Conservation (phyloP, 2,888 invertebrate genomes). For the Dilophus febrilis region DNA sequence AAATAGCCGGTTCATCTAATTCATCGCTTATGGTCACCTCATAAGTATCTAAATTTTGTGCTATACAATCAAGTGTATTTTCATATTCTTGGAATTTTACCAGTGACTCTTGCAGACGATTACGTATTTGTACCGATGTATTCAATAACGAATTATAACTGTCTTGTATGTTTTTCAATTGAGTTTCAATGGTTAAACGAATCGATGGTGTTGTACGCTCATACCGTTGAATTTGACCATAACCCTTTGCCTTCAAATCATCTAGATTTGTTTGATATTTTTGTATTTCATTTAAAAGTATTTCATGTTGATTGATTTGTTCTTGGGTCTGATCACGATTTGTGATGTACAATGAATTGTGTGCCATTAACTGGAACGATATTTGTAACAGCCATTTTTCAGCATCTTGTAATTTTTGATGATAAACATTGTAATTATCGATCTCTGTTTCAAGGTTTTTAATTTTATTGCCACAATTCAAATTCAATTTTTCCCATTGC, state of each 20-base stretch:
- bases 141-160: constrained; percentile 80
- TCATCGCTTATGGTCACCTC: constrained; percentile 60
- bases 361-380: constrained; percentile 90
- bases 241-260: constrained; percentile 66
- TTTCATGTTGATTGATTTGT: constrained; percentile 76
- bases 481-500: constrained; percentile 50
- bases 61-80: constrained; percentile 70
- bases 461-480: constrained; percentile 44
- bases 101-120: constrained; percentile 69
- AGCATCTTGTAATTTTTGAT: constrained; percentile 77
- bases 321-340: constrained; percentile 82
- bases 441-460: constrained; percentile 63
- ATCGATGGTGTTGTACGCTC: constrained; percentile 52
- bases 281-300: constrained; percentile 57
- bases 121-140: constrained; percentile 81
- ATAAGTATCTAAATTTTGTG: constrained; percentile 61
- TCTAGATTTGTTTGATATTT: constrained; percentile 68
- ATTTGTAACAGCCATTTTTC: constrained; percentile 92
- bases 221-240: constrained; percentile 68
- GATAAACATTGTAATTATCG: constrained; percentile 70
- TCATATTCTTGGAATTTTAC: constrained; percentile 90
- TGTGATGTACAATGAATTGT: constrained; percentile 82
- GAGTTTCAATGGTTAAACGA: constrained; percentile 62
- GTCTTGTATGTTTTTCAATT: constrained; percentile 79
- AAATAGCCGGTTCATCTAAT: constrained; percentile 56